Evolutionary conservation across 2,797 vertebrate species (phyloP), one percentile per base, ranked within the genome.

Genomic region (Gephyroberyx darwinii): DNA sequence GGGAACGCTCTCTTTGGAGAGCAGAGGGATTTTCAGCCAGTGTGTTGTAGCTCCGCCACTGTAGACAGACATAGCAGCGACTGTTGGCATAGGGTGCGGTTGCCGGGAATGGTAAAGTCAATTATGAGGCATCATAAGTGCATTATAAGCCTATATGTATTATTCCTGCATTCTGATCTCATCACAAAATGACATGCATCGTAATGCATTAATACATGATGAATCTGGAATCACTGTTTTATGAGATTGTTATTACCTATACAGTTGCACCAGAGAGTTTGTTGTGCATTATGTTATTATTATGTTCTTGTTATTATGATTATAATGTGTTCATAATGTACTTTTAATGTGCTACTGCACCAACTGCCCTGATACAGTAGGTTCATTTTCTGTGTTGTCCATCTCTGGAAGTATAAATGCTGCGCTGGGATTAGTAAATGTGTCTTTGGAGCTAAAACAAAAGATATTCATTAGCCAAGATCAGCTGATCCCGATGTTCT

Each of bases 1-100:
- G 81, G 88, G 85, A 91, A 88, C 90, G 26, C 26, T 86, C 83
- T 90, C 86, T 89, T 84, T 86, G 81, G 86, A 89, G 90, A 89
- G 88, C 86, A 85, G 78, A 81, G 85, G 90, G 86, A 88, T 86
- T 92, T 88, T 84, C 79, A 80, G 72, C 56, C 80, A 79, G 77
- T 84, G 78, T 84, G 85, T 78, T 80, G 71, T 52, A 74, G 72
- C 81, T 84, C 76, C 71, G 65, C 54, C 84, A 82, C 77, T 43
- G 67, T 57, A 77, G 82, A 58, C 71, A 83, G 84, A 78, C 72
- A 64, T 72, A 68, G 75, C 71, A 69, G 76, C 76, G 81, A 78
- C 72, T 62, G 45, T 74, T 74, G 77, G 73, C 75, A 71, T 54
- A 33, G 60, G 69, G 71, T 85, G 69, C 61, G 56, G 52, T 67